A percentile compares a stretch with the other conserved stretches of the same genome.
phyloP scores from a whole-genome alignment of 2,888 invertebrate species.

The Agriopis aurantiaria region DNA sequence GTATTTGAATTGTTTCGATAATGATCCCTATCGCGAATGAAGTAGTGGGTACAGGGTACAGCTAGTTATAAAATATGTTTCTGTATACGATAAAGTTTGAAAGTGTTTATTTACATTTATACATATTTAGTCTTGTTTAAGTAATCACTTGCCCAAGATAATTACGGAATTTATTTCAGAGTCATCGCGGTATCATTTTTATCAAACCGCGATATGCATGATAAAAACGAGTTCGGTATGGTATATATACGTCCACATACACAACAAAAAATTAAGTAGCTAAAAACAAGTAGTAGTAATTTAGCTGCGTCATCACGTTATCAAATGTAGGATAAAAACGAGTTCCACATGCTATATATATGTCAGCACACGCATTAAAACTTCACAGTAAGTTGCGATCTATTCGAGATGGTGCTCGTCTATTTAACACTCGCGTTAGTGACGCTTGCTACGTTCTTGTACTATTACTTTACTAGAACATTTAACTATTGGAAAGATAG shows the following conservation, averaged over 20 bases:
- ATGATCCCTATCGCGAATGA: no score
- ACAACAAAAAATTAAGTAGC: neutral
- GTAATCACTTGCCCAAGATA: no score
- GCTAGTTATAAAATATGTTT: no score
- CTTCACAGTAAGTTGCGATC: neutral
- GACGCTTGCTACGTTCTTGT: constrained; percentile 39
- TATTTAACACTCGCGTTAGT: constrained; percentile 35
- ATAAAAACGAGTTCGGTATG: neutral
- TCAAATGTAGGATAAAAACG: neutral
- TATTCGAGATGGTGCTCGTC: constrained; percentile 23
- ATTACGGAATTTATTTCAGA: no score
- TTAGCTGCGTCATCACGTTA: neutral
- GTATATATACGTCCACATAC: neutral
- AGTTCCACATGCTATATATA: neutral
- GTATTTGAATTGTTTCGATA: no score
- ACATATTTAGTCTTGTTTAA: no score
- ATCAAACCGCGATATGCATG: neutral
- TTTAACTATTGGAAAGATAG: constrained; percentile 62
- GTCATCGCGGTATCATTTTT: neutral
- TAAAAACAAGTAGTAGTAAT: no score
- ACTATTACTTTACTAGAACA: constrained; percentile 58
- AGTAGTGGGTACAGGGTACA: no score
- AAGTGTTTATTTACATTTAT: no score
- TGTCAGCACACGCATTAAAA: neutral
- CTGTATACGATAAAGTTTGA: no score